These are phyloP conservation scores for Mesoligia furuncula DNA, from an alignment of 2,888 invertebrate genomes.

Conservation along the genomic window DNA sequence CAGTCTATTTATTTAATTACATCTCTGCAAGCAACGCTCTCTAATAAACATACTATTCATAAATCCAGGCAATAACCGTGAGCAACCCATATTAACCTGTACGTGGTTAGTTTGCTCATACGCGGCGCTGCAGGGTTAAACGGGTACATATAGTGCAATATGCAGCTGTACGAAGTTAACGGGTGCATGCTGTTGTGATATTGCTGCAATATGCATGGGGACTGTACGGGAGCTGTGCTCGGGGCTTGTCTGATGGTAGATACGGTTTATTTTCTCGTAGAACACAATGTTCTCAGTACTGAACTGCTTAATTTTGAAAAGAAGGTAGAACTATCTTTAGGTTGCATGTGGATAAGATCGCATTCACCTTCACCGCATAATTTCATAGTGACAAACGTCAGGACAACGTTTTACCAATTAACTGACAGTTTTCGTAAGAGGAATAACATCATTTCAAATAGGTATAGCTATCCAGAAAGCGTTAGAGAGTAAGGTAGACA, in stretches of 20 bases:
- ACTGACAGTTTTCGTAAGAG: background rate
- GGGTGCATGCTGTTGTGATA: constrained; percentile 37
- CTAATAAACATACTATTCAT: constrained; percentile 24
- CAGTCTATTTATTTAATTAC: constrained; percentile 4
- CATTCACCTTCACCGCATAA: background rate
- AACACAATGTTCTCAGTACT: background rate
- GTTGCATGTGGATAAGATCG: background rate
- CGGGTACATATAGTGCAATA: constrained; percentile 50
- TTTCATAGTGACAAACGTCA: background rate
- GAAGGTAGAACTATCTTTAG: no score
- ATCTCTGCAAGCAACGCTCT: background rate
- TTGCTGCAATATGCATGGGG: constrained; percentile 20
- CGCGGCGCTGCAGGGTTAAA: constrained; percentile 88
- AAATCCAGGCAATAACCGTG: constrained; percentile 37
- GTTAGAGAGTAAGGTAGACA: background rate
- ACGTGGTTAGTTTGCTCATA: constrained; percentile 24
- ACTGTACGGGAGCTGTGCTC: constrained; percentile 7
- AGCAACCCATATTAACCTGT: constrained; percentile 45
- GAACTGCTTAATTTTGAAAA: background rate
- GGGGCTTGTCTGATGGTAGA: background rate
- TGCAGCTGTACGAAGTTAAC: constrained; percentile 32
- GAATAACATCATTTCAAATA: background rate
- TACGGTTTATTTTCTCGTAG: background rate
- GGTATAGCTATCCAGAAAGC: background rate
- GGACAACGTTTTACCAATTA: background rate